phyloP scores from a whole-genome alignment of 2,113 vertebrate species.

The Zosterops hypoxanthus region DNA sequence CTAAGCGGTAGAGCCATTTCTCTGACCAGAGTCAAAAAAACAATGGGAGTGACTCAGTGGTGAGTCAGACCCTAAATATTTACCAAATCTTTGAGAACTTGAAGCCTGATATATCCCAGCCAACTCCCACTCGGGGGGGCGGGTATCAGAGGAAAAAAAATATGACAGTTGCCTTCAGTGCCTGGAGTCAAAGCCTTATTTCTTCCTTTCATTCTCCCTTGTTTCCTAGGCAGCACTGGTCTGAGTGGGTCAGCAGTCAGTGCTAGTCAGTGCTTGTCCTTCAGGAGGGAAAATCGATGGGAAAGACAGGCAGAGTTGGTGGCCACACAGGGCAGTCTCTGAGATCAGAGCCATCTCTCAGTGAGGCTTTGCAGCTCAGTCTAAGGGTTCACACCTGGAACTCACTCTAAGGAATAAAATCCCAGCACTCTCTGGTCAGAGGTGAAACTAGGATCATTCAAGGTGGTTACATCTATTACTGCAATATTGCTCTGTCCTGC shows the following conservation, averaged over 20 bases:
- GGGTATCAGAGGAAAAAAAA: not conserved
- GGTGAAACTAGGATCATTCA: not conserved
- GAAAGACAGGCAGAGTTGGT: not conserved
- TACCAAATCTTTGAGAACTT: slow-evolving; percentile 5
- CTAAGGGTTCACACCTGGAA: not conserved
- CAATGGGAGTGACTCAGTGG: not conserved
- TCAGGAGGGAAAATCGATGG: not conserved
- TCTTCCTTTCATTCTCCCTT: not conserved
- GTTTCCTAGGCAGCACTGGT: not conserved
- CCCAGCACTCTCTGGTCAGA: accelerated
- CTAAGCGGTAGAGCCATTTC: not conserved
- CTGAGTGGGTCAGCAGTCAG: not conserved
- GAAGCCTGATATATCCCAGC: slow-evolving; percentile 17
- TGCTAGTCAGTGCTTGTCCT: not conserved
- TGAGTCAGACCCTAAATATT: slow-evolving; percentile 51
- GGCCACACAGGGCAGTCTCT: not conserved
- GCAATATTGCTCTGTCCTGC: not conserved
- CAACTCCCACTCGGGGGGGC: not conserved
- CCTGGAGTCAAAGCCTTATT: not conserved
- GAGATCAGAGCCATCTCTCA: not conserved
- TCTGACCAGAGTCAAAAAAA: not conserved
- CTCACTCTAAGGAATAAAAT: not conserved
- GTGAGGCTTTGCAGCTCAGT: not conserved
- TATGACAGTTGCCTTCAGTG: not conserved
- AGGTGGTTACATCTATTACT: not conserved